Base-by-base conservation (phyloP, 1,140 invertebrate species). In the Hyles vespertilio region DNA sequence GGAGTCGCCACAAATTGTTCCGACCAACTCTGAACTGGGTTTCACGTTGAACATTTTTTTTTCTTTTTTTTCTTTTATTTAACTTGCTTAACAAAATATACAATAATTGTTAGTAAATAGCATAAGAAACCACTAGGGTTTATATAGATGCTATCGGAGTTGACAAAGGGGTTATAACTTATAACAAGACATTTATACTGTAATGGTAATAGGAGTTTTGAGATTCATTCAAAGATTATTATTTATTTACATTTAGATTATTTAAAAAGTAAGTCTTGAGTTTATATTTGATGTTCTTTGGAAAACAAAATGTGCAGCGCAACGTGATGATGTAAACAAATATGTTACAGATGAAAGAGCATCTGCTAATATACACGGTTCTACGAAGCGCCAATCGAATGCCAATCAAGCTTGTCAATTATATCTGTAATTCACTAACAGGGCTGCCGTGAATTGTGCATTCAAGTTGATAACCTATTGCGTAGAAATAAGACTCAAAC, bases 381-480 rank as follows among this genome's bases (percentile, higher is more conserved):
- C 46, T 12, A 11, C 32, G 47, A 36, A 6, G 7, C 61, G 49
- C 58, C 56, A 61, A 63, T 67, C 55, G 12, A 57, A 58, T 51
- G 61, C 47, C 58, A 68, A 63, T 68, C 52, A 58, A 55, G 48
- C 55, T 64, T 58, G 56, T 65, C 65, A 68, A 67, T 63, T 67
- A 66, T 53, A 54, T 45, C 46, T 61, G 48, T 65, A 61, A 61
- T 36, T 58, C 50, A 45, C 10, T 51, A 36, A 12, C 33, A n/a
- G 33, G 7, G 56, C 32, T 43, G 40, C 40, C 11, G 34, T 22
- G 33, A n/a, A 10, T 56, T 12, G 11, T 34, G 49, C 51, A 60
- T 60, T 43, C 43, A 50, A 68, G 61, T 64, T 49, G 47, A 50
- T 40, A 49, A 22, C 55, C 47, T 58, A 61, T 59, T 32, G 32